Evolutionary conservation across 2,888 invertebrate genomes (phyloP).

Genomic region (Hyles lineata): DNA sequence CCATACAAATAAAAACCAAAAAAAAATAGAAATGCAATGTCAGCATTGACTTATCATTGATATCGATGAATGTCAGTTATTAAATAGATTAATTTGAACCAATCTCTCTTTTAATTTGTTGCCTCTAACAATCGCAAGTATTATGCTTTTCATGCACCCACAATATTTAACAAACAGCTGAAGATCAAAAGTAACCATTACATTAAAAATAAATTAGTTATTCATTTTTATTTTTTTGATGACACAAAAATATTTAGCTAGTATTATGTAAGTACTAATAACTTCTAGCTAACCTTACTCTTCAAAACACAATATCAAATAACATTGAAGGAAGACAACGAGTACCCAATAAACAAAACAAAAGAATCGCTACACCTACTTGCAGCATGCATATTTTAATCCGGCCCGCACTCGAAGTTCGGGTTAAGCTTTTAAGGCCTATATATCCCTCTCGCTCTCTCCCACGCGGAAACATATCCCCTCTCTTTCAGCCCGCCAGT

Average conservation of each 20-base stretch:
- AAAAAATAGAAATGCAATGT: too few species aligned
- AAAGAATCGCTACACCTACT: slow-evolving; percentile 52
- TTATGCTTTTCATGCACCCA: too few species aligned
- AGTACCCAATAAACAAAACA: slow-evolving; percentile 52
- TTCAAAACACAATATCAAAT: slow-evolving; percentile 19
- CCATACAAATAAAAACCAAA: too few species aligned
- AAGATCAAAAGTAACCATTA: too few species aligned
- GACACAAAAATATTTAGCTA: not conserved
- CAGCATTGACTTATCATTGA: too few species aligned
- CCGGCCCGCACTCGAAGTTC: slow-evolving; percentile 57
- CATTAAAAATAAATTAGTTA: not conserved
- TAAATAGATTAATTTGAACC: too few species aligned
- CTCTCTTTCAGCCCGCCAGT: slow-evolving; percentile 51
- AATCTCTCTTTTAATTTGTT: too few species aligned
- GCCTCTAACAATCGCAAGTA: too few species aligned
- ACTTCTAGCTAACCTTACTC: not conserved
- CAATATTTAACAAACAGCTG: too few species aligned
- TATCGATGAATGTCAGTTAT: too few species aligned
- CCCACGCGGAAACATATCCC: slow-evolving; percentile 34
- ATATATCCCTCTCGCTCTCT: slow-evolving; percentile 45
- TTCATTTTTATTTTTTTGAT: not conserved
- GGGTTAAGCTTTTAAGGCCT: slow-evolving; percentile 66
- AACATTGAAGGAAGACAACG: slow-evolving; percentile 42
- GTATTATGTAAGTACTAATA: not conserved
- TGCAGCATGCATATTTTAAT: slow-evolving; percentile 55